A percentile compares a stretch with the other conserved stretches of the same genome.
These are phyloP conservation scores for Tipula unca DNA, from an alignment of 2,888 invertebrate species.

Conservation along the genomic window DNA sequence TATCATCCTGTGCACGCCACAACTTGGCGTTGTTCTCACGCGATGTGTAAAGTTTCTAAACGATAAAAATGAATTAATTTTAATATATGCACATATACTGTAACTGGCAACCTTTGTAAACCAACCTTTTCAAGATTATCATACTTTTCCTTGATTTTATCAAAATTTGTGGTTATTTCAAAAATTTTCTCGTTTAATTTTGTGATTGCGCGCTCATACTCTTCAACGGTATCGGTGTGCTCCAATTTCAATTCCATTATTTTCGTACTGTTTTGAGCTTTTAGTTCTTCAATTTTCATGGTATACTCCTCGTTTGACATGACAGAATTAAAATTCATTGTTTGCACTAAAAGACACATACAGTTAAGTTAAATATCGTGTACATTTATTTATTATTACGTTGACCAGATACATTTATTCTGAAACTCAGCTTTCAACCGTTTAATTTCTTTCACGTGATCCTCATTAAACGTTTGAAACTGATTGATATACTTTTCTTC, in stretches of 20 bases:
- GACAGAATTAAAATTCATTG: neutral
- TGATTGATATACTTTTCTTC: neutral
- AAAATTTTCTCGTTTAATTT: neutral
- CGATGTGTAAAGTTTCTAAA: neutral
- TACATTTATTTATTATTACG: neutral
- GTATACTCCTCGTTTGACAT: neutral
- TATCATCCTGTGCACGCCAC: neutral
- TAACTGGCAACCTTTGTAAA: neutral
- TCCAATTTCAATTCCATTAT: neutral
- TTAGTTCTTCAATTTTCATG: neutral
- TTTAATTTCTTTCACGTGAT: slow-evolving; percentile 21
- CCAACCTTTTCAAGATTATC: neutral
- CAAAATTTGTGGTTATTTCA: neutral
- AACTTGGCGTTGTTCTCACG: neutral
- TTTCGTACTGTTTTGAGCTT: neutral
- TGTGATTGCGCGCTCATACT: neutral
- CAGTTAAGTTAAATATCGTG: neutral
- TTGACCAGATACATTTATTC: neutral
- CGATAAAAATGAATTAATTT: neutral
- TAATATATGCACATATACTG: neutral
- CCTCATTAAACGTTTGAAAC: slow-evolving; percentile 30
- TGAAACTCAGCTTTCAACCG: neutral
- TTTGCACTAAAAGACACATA: neutral
- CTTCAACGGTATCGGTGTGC: neutral
- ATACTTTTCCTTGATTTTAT: neutral